Base-by-base conservation (phyloP, 2,113 vertebrate species). In the Todiramphus chloris region DNA sequence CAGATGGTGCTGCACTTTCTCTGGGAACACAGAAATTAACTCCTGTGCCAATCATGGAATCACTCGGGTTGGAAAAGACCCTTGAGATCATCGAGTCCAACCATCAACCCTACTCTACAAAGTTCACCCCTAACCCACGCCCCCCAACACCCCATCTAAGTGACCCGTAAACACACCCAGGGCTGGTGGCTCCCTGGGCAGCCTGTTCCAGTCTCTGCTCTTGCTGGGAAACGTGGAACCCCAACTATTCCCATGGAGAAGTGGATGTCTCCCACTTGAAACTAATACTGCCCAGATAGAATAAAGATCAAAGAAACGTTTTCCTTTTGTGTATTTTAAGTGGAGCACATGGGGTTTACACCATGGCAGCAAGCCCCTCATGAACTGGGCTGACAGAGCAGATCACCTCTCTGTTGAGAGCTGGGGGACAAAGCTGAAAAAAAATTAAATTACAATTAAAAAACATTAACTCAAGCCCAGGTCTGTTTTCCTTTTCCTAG, bases 301-400 rank as follows among this genome's bases (percentile, higher is more conserved):
- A 48, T 8, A 33, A 37, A 79, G 43, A 76, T 13, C 67, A 85
- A 55, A 67, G 19, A 44, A 85, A 24, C 48, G 12, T 41, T 59
- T 67, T 72, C 35, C 18, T 55, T 63, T 13, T 0, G 1, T 60
- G 44, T 23, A 31, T 69, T 89, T 94, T 18, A 51, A 81, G 85
- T 20, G 18, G 6, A 0, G 14, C 27, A n/a, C 2, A 1, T 5
- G 15, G 35, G 62, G 74, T 10, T 85, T 37, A 37, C 31, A 66
- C 31, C 10, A 12, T 0, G 2, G 41, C 86, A 63, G 60, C 24
- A 67, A 89, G 12, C 12, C 51, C 43, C 56, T 41, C 1, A 0
- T 1, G 43, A 84, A 37, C 41, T 27, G 27, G 44, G n/a, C 16
- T 41, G 27, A 55, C 8, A 56, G 20, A 46, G 37, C 50, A 89